These are phyloP conservation scores for Atta cephalotes DNA, from an alignment of 1,140 invertebrate genomes.

Conservation along the genomic window DNA sequence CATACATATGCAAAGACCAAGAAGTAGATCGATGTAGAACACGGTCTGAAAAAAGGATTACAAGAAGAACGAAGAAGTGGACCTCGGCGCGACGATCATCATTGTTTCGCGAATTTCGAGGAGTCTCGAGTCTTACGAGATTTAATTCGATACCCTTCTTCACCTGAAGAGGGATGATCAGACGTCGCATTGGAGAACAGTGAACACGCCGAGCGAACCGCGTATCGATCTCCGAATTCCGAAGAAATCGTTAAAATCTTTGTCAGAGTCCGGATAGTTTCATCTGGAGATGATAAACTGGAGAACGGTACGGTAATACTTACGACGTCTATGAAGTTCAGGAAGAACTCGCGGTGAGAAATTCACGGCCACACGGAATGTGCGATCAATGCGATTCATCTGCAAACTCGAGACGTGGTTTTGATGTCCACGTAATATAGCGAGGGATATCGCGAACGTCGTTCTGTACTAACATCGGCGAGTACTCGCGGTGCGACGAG, in stretches of 20 bases:
- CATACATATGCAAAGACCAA: background rate
- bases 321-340: slow-evolving; percentile 10
- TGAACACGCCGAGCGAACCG: background rate
- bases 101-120: slow-evolving; percentile 12
- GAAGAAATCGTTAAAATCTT: background rate
- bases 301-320: slow-evolving; percentile 5
- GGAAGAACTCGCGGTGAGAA: background rate
- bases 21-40: slow-evolving; percentile 27
- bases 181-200: background rate
- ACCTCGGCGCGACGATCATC: background rate
- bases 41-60: slow-evolving; percentile 16
- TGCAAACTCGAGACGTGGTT: slow-evolving; percentile 5
- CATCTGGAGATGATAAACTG: background rate
- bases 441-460: slow-evolving; percentile 11
- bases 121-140: background rate
- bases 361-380: background rate
- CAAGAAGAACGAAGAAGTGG: background rate
- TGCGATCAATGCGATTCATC: slow-evolving; percentile 12
- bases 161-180: background rate
- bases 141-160: background rate
- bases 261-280: background rate
- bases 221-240: background rate
- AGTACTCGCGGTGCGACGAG: slow-evolving; percentile 40
- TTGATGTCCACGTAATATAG: background rate
- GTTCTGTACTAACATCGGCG: slow-evolving; percentile 24